phyloP scores from a whole-genome alignment of 64 coral and sea anemone species.

The Montipora capricornis region DNA sequence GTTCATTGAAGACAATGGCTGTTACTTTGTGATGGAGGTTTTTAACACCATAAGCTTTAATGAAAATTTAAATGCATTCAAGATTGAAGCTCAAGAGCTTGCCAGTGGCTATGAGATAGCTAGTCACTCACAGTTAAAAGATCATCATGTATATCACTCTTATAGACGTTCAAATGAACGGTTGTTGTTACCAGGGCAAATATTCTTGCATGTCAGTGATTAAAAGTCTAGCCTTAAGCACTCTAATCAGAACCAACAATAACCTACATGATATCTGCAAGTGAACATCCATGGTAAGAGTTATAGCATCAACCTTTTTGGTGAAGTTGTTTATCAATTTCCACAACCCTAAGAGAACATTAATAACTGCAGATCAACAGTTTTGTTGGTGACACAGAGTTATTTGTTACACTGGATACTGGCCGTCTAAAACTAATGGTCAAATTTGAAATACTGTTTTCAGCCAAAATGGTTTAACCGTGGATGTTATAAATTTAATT shows the following conservation, averaged over 20 bases:
- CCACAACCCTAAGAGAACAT: not conserved
- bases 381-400: not conserved
- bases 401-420: not conserved
- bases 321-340: not conserved
- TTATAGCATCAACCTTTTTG: not conserved
- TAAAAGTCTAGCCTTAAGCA: conserved; percentile 1
- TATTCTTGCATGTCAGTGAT: not conserved
- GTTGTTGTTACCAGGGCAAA: conserved; percentile 2
- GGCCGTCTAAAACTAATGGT: not conserved
- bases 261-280: not conserved
- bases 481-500: not conserved
- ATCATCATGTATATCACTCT: conserved; percentile 20
- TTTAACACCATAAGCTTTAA: not conserved
- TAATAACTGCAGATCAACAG: not conserved
- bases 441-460: conserved; percentile 2
- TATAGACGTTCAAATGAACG: conserved; percentile 11
- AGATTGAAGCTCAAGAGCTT: conserved; percentile 16
- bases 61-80: conserved; percentile 42
- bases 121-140: not conserved
- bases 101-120: conserved; percentile 26
- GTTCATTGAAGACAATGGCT: not conserved
- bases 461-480: not conserved
- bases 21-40: conserved; percentile 1
- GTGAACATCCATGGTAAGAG: conserved; percentile 1
- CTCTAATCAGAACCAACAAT: not conserved